These are phyloP conservation scores for Leptodactylus fallax DNA, from an alignment of 2,797 vertebrate genomes.

Conservation along the genomic window DNA sequence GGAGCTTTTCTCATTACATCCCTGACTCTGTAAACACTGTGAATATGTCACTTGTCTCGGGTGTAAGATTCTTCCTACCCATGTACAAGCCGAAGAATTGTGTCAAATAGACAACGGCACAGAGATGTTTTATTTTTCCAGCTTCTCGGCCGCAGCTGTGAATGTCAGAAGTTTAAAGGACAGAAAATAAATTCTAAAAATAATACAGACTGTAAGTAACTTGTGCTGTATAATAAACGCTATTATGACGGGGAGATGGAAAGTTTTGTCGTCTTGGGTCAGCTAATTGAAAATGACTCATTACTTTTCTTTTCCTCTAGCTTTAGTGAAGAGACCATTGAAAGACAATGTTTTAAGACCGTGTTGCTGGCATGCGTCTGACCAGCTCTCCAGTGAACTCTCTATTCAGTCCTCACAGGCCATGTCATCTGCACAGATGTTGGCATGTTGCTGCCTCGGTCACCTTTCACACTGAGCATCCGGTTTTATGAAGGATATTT, in stretches of 20 bases:
- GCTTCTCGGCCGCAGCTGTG: conserved; percentile 75
- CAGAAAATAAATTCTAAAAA: conserved; percentile 76
- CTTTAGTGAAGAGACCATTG: conserved; percentile 92
- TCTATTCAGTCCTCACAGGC: conserved; percentile 80
- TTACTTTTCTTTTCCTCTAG: conserved; percentile 80
- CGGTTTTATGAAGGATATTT: conserved; percentile 79
- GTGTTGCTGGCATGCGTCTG: conserved; percentile 77
- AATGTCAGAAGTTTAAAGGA: conserved; percentile 74
- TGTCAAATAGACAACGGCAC: conserved; percentile 12
- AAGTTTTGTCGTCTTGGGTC: conserved; percentile 90
- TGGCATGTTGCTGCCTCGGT: conserved; percentile 77
- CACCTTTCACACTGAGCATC: conserved; percentile 89
- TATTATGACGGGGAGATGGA: conserved; percentile 90
- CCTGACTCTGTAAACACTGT: not conserved
- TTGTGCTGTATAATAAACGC: conserved; percentile 85
- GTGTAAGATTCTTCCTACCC: not conserved
- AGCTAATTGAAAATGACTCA: conserved; percentile 88
- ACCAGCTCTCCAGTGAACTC: conserved; percentile 79
- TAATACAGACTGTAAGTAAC: conserved; percentile 85
- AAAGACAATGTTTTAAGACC: conserved; percentile 91
- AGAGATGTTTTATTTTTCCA: conserved; percentile 34
- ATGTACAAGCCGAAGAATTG: conserved; percentile 24
- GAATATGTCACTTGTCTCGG: conserved; percentile 12
- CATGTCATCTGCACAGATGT: conserved; percentile 80
- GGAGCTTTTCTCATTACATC: not conserved